Base-by-base conservation (phyloP, 2,113 vertebrate genomes). In the Tyrannus savana region DNA sequence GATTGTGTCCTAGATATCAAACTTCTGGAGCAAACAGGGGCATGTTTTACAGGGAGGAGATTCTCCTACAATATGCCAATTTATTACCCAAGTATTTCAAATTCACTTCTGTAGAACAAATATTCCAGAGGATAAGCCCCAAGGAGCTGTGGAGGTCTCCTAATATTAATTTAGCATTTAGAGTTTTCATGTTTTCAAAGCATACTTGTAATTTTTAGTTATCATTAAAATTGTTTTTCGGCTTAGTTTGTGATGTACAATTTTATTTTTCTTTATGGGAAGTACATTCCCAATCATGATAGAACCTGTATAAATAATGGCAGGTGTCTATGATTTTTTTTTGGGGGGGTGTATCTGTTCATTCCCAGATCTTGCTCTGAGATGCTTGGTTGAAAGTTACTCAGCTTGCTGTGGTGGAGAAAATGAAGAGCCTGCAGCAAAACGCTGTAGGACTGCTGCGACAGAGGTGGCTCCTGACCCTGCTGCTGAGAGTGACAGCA, bases 361-460 rank as follows among this genome's bases (percentile, higher is more conserved):
- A 94, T 72, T 49, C 88, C 56, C 93, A 99, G 99, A 99, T 97
- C 98, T 99, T 94, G 98, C 99, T 87, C 98, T 99, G 80, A 98
- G 99, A 53, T 99, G 99, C 91, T 97, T 99, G 96, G 58, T 99
- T 91, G 98, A 98, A 95, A 98, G 96, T 82, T 98, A 97, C 10
- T 79, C 91, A 87, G 31, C 82, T 73, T 90, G 81, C 78, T 91
- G 74, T 91, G 86, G 95, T 64, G 84, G 94, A 81, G 77, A 89
- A 84, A 94, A 76, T 21, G 93, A 95, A 47, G 97, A 98, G 74
- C 98, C 98, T 23, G 97, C 97, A 33, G 89, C 78, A 19, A 99
- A 99, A 96, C 98, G 98, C 30, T 41, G 89, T 42, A 99, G 96
- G 96, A 95, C 80, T 62, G 91, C 97, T 78, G 60, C 62, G 72